A percentile compares a stretch with the other conserved stretches of the same genome.
Conservation (phyloP, 2,888 invertebrate genomes). For the Drosophila borealis region DNA sequence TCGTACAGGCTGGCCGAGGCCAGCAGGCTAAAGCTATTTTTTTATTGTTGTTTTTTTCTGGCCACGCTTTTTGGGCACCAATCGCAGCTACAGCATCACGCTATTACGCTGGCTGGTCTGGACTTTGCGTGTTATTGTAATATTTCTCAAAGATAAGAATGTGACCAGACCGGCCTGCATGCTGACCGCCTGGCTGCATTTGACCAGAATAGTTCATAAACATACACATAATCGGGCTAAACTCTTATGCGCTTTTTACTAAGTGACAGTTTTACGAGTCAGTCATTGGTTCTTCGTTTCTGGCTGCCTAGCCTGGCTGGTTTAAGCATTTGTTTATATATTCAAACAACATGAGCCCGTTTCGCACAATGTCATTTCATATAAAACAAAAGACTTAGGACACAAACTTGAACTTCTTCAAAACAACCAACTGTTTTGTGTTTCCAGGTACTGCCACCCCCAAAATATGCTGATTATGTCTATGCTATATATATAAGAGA, state of each 20-base stretch:
- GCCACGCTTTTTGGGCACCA: constrained; percentile 33
- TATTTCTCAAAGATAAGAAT: constrained; percentile 85
- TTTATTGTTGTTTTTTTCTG: constrained; percentile 4
- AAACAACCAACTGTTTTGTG: not conserved
- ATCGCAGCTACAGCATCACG: constrained; percentile 25
- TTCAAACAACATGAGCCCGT: not conserved
- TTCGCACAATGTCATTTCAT: not conserved
- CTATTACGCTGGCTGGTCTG: constrained; percentile 45
- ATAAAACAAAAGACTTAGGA: constrained; percentile 27
- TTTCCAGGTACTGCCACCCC: not conserved
- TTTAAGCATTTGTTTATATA: not conserved
- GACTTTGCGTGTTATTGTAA: constrained; percentile 85
- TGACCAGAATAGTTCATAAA: constrained; percentile 60
- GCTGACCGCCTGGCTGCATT: constrained; percentile 35
- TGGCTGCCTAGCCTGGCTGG: constrained; percentile 1
- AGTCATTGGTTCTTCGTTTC: constrained; percentile 16
- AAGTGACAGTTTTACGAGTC: constrained; percentile 64
- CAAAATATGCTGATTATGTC: not conserved
- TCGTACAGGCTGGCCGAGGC: constrained; percentile 24
- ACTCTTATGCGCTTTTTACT: constrained; percentile 46
- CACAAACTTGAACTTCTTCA: constrained; percentile 38
- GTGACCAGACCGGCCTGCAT: constrained; percentile 76
- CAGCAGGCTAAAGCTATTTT: constrained; percentile 29
- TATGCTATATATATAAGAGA: constrained; percentile 1
- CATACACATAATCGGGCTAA: constrained; percentile 62